phyloP scores from a whole-genome alignment of 2,888 invertebrate species.

The Chrysopilus asiliformis region DNA sequence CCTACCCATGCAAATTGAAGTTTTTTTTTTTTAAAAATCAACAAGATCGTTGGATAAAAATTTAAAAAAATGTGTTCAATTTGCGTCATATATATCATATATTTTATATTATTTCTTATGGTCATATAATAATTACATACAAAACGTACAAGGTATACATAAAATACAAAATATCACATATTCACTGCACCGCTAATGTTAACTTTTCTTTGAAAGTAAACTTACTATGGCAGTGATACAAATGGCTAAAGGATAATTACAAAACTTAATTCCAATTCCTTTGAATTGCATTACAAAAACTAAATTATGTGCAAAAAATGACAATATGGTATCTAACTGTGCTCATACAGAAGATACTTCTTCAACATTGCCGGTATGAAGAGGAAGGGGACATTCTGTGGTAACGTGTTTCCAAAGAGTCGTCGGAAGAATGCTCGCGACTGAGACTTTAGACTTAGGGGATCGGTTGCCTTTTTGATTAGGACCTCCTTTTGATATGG shows the following conservation, averaged over 20 bases:
- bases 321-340: slow-evolving; percentile 10
- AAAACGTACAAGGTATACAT: no score
- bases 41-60: no score
- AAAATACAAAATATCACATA: slow-evolving; percentile 10
- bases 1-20: no score
- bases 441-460: slow-evolving; percentile 52
- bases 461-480: slow-evolving; percentile 50
- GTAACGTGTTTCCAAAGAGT: slow-evolving; percentile 13
- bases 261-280: background rate
- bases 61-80: no score
- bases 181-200: slow-evolving; percentile 7
- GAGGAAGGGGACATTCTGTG: slow-evolving; percentile 14
- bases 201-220: no score
- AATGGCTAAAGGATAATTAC: slow-evolving; percentile 2
- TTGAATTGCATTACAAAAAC: no score
- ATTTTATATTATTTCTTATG: no score
- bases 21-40: no score
- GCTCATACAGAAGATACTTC: slow-evolving; percentile 16
- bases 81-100: no score
- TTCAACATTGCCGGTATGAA: slow-evolving; percentile 14
- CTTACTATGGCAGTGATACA: slow-evolving; percentile 8
- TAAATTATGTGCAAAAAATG: no score
- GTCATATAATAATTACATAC: no score
- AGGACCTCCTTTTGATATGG: slow-evolving; percentile 51
- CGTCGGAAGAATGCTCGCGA: slow-evolving; percentile 13